phyloP scores from a whole-genome alignment of 2,113 vertebrate species.

The Ptilonorhynchus violaceus region DNA sequence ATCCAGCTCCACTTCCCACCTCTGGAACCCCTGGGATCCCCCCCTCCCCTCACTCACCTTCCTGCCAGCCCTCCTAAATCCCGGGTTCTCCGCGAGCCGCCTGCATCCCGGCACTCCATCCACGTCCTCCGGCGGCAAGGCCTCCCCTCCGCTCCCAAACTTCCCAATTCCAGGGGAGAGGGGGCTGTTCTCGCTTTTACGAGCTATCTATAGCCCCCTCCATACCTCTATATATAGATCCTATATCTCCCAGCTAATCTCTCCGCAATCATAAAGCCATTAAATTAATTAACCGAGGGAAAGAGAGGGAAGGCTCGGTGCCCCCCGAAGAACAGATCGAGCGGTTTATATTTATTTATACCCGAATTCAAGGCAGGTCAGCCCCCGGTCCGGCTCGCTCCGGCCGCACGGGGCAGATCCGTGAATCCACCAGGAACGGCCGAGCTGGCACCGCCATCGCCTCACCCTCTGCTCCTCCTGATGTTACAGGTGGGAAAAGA shows the following conservation, averaged over 20 bases:
- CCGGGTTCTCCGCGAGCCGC: neutral
- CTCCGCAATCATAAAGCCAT: slow-evolving; percentile 61
- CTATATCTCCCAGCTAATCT: slow-evolving; percentile 40
- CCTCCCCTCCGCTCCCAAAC: neutral
- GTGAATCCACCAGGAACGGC: rapidly evolving
- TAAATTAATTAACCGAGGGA: slow-evolving; percentile 65
- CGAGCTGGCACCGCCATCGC: rapidly evolving
- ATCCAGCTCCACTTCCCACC: rapidly evolving
- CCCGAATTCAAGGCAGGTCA: neutral
- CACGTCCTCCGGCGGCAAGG: neutral
- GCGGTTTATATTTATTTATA: neutral
- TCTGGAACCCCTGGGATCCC: neutral
- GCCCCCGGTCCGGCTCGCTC: neutral
- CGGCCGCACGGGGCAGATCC: neutral
- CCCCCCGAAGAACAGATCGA: neutral
- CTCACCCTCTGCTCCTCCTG: rapidly evolving
- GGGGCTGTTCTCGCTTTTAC: neutral
- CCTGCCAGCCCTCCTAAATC: neutral
- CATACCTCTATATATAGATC: slow-evolving; percentile 32
- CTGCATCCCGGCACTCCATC: neutral
- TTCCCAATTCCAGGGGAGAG: neutral
- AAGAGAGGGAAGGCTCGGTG: neutral
- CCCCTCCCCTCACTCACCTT: neutral
- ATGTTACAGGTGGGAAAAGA: rapidly evolving
- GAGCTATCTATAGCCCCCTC: slow-evolving; percentile 47